A percentile compares a stretch with the other conserved stretches of the same genome.
These are phyloP conservation scores for Biston stratarius DNA, from an alignment of 2,888 invertebrate species.

Conservation along the genomic window DNA sequence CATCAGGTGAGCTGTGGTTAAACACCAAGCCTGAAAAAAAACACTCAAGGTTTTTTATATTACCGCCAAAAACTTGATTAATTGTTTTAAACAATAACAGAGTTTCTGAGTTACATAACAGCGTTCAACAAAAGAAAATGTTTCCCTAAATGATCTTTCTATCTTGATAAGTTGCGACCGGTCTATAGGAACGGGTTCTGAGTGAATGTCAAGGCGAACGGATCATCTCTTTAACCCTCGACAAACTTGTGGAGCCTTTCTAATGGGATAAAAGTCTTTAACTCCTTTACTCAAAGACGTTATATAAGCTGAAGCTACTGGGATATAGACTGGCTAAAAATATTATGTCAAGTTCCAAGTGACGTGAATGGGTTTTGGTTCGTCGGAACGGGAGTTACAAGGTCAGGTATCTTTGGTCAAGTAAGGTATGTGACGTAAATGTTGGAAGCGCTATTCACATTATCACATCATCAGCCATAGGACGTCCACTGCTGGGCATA, in stretches of 20 bases:
- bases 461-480: too few species aligned
- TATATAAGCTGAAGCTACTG: neutral
- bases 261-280: conserved; percentile 5
- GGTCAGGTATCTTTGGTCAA: too few species aligned
- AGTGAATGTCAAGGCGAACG: conserved; percentile 15
- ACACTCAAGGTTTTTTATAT: neutral
- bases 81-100: neutral
- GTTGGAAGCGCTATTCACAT: too few species aligned
- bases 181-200: conserved; percentile 2
- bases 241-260: conserved; percentile 1
- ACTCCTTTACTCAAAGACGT: neutral
- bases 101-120: neutral
- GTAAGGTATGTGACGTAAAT: too few species aligned
- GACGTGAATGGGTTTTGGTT: too few species aligned
- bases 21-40: too few species aligned
- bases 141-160: conserved; percentile 5
- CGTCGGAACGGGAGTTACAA: too few species aligned
- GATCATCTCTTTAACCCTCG: conserved; percentile 10
- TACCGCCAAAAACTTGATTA: neutral
- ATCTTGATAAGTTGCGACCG: conserved; percentile 2
- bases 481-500: too few species aligned
- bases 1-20: too few species aligned
- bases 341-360: too few species aligned
- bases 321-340: too few species aligned
- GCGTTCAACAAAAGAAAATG: neutral